phyloP scores from a whole-genome alignment of 2,888 invertebrate genomes.

The Megalurothrips usitatus region DNA sequence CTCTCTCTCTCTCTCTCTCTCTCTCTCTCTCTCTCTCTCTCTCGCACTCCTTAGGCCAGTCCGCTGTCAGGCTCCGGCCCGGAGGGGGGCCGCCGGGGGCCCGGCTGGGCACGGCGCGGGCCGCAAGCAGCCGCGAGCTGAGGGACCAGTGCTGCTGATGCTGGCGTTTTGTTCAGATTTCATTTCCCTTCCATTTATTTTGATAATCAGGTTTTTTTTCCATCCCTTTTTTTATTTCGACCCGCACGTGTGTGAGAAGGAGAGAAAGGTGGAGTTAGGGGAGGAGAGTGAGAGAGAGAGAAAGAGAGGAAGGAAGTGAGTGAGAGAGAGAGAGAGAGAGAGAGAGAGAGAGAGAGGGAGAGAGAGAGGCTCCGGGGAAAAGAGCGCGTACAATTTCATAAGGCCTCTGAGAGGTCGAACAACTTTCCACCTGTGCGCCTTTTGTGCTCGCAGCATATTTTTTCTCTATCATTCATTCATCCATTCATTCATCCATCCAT shows the following conservation, averaged over 20 bases:
- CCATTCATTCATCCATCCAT: conserved; percentile 5
- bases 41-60: not conserved
- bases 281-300: too few species aligned
- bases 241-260: not conserved
- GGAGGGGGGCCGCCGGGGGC: not conserved
- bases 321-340: too few species aligned
- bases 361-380: not conserved
- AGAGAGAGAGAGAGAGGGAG: too few species aligned
- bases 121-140: not conserved
- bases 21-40: not conserved
- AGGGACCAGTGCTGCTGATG: not conserved
- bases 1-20: not conserved
- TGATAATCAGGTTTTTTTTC: conserved; percentile 15
- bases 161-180: conserved; percentile 14
- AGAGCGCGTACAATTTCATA: conserved; percentile 5
- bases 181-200: conserved; percentile 25
- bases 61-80: not conserved
- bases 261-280: too few species aligned
- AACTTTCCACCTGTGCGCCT: conserved; percentile 25
- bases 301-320: too few species aligned
- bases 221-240: not conserved
- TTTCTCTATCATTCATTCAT: not conserved
- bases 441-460: not conserved
- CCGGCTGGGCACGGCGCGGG: not conserved
- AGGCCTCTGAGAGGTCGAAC: conserved; percentile 12